Percentiles rank a stretch among this genome's conserved stretches.
These are phyloP conservation scores for Drosophila borealis DNA, from an alignment of 2,888 invertebrate genomes.

Conservation along the genomic window DNA sequence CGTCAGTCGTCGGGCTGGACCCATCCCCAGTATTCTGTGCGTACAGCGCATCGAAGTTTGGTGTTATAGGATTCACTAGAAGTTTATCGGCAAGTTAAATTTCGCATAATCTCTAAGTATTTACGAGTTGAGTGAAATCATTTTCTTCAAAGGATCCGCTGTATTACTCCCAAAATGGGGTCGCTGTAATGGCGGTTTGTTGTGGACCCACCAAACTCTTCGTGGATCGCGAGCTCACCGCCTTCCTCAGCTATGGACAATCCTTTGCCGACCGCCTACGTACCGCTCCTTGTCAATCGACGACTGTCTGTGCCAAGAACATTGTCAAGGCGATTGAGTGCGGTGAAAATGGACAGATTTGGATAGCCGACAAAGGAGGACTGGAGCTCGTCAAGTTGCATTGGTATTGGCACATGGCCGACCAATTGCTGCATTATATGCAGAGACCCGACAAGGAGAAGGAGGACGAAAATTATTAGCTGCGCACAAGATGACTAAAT, in stretches of 20 bases:
- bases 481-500: neutral
- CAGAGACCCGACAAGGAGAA: slow-evolving; percentile 39
- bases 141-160: slow-evolving; percentile 63
- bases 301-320: slow-evolving; percentile 74
- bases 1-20: slow-evolving; percentile 81
- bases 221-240: slow-evolving; percentile 58
- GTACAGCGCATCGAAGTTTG: slow-evolving; percentile 83
- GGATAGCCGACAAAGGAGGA: slow-evolving; percentile 80
- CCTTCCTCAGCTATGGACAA: slow-evolving; percentile 70
- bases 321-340: slow-evolving; percentile 79
- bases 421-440: slow-evolving; percentile 68
- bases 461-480: slow-evolving; percentile 16
- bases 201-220: slow-evolving; percentile 80
- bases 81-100: slow-evolving; percentile 73
- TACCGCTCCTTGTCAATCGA: slow-evolving; percentile 66
- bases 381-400: slow-evolving; percentile 71
- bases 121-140: neutral
- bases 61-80: slow-evolving; percentile 83
- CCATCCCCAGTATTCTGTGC: slow-evolving; percentile 77
- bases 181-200: slow-evolving; percentile 80
- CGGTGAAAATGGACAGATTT: slow-evolving; percentile 78
- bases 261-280: slow-evolving; percentile 64
- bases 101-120: neutral
- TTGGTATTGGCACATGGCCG: slow-evolving; percentile 80
- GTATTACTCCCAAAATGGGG: slow-evolving; percentile 75